Evolutionary conservation across 2,113 vertebrate genomes (phyloP).

Genomic region (Cavia aperea): DNA sequence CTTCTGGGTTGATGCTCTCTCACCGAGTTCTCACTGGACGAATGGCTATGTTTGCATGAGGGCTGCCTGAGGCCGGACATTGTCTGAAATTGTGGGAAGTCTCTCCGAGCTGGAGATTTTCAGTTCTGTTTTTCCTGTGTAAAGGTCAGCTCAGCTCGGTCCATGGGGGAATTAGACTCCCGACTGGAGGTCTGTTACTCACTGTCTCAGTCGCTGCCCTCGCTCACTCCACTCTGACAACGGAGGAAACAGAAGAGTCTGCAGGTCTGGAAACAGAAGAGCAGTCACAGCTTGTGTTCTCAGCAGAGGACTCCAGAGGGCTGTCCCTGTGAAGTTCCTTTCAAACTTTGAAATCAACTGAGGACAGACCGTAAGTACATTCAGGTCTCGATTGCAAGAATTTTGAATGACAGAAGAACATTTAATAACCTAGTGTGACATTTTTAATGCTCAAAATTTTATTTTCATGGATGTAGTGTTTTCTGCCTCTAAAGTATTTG

Average conservation of each 20-base stretch:
- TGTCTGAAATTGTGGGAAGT: not conserved
- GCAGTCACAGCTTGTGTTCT: not conserved
- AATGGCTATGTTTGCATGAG: not conserved
- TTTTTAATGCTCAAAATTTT: constrained; percentile 42
- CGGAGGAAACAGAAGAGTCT: not conserved
- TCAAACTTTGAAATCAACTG: constrained; percentile 7
- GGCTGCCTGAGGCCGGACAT: not conserved
- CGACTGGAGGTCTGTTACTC: not conserved
- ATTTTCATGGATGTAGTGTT: not conserved
- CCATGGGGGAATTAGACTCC: not conserved
- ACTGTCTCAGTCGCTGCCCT: not conserved
- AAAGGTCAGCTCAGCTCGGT: not conserved
- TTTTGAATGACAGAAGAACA: not conserved
- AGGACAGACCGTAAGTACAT: constrained; percentile 8
- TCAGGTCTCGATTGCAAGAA: not conserved
- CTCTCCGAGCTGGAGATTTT: not conserved
- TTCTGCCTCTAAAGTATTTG: not conserved
- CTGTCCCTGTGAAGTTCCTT: not conserved
- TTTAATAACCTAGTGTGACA: constrained; percentile 9
- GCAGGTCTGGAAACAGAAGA: not conserved
- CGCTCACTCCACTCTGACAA: not conserved
- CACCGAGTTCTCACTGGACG: not conserved
- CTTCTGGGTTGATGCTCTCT: not conserved
- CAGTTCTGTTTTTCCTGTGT: not conserved
- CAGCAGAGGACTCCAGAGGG: not conserved